Evolutionary conservation across 2,797 vertebrate species (phyloP).

Genomic region (Characodon lateralis): DNA sequence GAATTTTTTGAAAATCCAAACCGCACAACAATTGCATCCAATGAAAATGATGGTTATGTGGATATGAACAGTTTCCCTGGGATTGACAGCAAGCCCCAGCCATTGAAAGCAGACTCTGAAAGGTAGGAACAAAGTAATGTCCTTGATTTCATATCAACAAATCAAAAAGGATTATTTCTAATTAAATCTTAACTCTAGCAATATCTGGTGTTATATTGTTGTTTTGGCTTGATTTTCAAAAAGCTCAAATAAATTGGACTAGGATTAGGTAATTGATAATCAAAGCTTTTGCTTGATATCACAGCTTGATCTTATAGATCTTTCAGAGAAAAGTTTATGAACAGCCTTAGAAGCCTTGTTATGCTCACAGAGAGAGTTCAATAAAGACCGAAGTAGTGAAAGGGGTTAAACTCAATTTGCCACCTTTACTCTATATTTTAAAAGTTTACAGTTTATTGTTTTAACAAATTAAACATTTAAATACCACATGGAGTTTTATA

Average conservation of each 20-base stretch:
- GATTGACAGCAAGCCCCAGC: slow-evolving; percentile 88
- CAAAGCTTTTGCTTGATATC: not conserved
- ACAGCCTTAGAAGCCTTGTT: not conserved
- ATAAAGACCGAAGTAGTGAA: too few species aligned
- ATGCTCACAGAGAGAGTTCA: not conserved
- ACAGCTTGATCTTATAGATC: not conserved
- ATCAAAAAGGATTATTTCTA: not conserved
- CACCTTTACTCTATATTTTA: too few species aligned
- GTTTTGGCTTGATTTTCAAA: not conserved
- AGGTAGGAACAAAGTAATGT: slow-evolving; percentile 83
- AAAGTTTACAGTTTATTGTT: too few species aligned
- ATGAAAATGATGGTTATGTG: slow-evolving; percentile 97
- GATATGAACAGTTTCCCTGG: slow-evolving; percentile 98
- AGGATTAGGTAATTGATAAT: not conserved
- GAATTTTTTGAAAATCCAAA: slow-evolving; percentile 95
- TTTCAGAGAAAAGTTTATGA: not conserved
- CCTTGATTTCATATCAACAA: not conserved
- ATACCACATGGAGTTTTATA: not conserved
- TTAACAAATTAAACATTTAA: too few species aligned
- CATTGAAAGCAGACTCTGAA: slow-evolving; percentile 86
- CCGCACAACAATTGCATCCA: slow-evolving; percentile 83
- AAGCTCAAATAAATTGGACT: not conserved
- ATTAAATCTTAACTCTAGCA: not conserved
- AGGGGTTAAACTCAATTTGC: too few species aligned
- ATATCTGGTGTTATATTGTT: not conserved